Percentiles rank a stretch among this genome's conserved stretches.
Conservation (phyloP, 2,797 vertebrate genomes). For the Rhynchotus rufescens region DNA sequence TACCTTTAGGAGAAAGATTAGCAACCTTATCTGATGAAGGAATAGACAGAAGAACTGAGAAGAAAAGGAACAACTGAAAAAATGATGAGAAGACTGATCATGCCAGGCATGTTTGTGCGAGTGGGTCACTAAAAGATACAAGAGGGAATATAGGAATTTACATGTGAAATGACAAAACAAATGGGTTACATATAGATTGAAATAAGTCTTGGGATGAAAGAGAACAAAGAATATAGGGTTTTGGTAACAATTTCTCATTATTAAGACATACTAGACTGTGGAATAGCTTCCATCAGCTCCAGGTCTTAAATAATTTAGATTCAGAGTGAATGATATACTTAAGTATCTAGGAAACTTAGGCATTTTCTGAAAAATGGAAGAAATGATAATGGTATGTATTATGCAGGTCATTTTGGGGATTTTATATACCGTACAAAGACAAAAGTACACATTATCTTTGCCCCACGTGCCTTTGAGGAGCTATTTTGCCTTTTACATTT, state of each 20-base stretch:
- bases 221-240: neutral
- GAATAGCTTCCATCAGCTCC: neutral
- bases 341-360: neutral
- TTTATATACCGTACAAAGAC: neutral
- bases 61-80: neutral
- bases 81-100: neutral
- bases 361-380: neutral
- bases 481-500: neutral
- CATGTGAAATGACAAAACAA: neutral
- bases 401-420: neutral
- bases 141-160: neutral
- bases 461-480: neutral
- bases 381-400: neutral
- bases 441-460: neutral
- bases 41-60: neutral
- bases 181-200: neutral
- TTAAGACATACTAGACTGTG: neutral
- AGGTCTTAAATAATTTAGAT: neutral
- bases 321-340: neutral
- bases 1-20: neutral
- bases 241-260: neutral
- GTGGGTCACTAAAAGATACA: neutral
- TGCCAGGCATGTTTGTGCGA: neutral
- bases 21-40: neutral
- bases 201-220: neutral